Conservation (phyloP, 2,113 vertebrate genomes). For the Xenopus borealis region DNA sequence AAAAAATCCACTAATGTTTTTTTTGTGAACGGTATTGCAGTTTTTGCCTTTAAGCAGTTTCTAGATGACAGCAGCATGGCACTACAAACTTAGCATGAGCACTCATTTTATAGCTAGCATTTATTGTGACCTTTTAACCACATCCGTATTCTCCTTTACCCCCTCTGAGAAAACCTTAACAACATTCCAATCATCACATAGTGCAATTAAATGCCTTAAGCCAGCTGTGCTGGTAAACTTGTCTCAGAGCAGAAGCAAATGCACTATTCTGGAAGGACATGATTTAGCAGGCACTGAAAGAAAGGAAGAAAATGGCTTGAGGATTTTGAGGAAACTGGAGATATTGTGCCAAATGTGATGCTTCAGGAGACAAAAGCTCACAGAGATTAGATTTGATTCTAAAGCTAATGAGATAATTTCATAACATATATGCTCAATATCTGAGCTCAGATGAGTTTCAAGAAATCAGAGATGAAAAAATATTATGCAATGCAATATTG, state of each 20-base stretch:
- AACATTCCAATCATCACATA: constrained; percentile 53
- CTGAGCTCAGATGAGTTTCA: too few relatives aligned
- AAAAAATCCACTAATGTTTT: constrained; percentile 30
- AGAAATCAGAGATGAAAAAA: too few relatives aligned
- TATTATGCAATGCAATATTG: too few relatives aligned
- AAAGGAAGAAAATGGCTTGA: background rate
- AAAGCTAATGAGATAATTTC: too few relatives aligned
- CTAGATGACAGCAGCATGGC: constrained; percentile 29
- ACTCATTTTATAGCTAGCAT: constrained; percentile 51
- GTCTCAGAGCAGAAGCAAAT: constrained; percentile 49
- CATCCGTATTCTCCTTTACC: constrained; percentile 46
- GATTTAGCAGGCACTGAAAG: constrained; percentile 41
- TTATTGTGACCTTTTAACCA: constrained; percentile 54
- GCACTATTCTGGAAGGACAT: constrained; percentile 33
- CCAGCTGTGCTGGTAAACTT: constrained; percentile 53
- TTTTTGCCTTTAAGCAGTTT: constrained; percentile 30
- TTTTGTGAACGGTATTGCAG: constrained; percentile 21
- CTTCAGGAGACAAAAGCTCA: too few relatives aligned
- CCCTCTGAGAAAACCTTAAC: constrained; percentile 52
- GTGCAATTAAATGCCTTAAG: constrained; percentile 58
- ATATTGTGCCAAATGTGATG: background rate
- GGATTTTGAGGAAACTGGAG: constrained; percentile 18
- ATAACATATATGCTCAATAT: too few relatives aligned
- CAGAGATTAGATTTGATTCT: too few relatives aligned
- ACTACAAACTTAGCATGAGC: constrained; percentile 32